These are phyloP conservation scores for Momotus momota DNA, from an alignment of 2,797 vertebrate genomes.

Conservation along the genomic window DNA sequence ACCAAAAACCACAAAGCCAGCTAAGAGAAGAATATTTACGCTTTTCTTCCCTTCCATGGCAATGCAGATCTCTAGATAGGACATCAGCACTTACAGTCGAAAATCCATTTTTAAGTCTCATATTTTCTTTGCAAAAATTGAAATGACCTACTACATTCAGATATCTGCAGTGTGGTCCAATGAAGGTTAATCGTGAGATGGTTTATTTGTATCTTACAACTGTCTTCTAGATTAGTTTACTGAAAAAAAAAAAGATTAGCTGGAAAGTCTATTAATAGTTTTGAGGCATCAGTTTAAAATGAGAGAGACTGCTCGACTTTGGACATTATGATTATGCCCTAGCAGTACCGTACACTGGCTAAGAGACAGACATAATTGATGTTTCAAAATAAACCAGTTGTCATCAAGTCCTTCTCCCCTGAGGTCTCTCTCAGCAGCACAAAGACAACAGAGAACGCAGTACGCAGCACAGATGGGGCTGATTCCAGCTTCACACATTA, in stretches of 20 bases:
- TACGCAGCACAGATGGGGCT: rapidly evolving
- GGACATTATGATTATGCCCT: rapidly evolving
- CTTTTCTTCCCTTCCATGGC: background rate
- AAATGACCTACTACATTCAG: background rate
- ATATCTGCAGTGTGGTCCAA: background rate
- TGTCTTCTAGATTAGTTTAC: background rate
- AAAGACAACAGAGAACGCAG: rapidly evolving
- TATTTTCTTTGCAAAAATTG: background rate
- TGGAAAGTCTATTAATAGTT: background rate
- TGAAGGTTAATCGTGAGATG: rapidly evolving
- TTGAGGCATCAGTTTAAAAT: background rate
- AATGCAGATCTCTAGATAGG: background rate
- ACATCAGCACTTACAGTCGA: background rate
- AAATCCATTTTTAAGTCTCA: background rate
- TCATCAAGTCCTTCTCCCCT: background rate
- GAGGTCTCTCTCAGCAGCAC: background rate
- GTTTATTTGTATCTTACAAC: background rate
- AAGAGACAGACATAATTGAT: background rate
- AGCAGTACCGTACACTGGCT: background rate
- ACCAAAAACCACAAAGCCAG: background rate
- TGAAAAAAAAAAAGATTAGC: background rate
- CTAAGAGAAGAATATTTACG: background rate
- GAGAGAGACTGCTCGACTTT: background rate
- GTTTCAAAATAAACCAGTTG: background rate
- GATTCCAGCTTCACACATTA: background rate